Evolutionary conservation across 2,113 vertebrate genomes (phyloP).

Genomic region (Psammodynastes pulverulentus): DNA sequence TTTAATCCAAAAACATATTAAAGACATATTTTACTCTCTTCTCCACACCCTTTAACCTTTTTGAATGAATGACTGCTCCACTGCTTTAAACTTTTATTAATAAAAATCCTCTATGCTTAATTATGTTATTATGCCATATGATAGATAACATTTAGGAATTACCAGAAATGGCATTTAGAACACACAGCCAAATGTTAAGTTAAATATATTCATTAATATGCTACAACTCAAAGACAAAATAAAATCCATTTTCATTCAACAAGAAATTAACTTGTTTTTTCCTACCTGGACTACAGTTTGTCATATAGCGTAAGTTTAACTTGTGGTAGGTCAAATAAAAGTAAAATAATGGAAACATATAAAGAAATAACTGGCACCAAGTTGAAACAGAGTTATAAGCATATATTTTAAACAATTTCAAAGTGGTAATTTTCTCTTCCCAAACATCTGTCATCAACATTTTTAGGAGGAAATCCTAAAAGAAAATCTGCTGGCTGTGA

Average conservation of each 20-base stretch:
- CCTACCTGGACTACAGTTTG: constrained; percentile 50
- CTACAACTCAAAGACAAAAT: constrained; percentile 21
- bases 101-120: constrained; percentile 19
- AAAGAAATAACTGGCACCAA: constrained; percentile 67
- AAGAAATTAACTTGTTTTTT: constrained; percentile 51
- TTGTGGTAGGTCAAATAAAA: constrained; percentile 54
- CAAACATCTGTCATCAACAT: constrained; percentile 67
- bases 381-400: constrained; percentile 64
- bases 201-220: constrained; percentile 57
- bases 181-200: constrained; percentile 53
- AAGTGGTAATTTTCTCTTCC: constrained; percentile 66
- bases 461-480: constrained; percentile 69
- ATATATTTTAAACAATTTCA: constrained; percentile 62
- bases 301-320: constrained; percentile 52
- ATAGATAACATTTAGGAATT: constrained; percentile 29
- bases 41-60: constrained; percentile 26
- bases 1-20: constrained; percentile 5
- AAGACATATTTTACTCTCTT: constrained; percentile 7
- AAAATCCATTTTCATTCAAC: constrained; percentile 48
- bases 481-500: constrained; percentile 90
- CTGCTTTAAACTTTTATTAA: constrained; percentile 45
- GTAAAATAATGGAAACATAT: constrained; percentile 60
- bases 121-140: constrained; percentile 14
- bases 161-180: constrained; percentile 33
- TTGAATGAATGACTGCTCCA: constrained; percentile 44